A percentile compares a stretch with the other conserved stretches of the same genome.
Evolutionary conservation across 2,888 invertebrate species (phyloP).

Genomic region (Volucella bombylans): DNA sequence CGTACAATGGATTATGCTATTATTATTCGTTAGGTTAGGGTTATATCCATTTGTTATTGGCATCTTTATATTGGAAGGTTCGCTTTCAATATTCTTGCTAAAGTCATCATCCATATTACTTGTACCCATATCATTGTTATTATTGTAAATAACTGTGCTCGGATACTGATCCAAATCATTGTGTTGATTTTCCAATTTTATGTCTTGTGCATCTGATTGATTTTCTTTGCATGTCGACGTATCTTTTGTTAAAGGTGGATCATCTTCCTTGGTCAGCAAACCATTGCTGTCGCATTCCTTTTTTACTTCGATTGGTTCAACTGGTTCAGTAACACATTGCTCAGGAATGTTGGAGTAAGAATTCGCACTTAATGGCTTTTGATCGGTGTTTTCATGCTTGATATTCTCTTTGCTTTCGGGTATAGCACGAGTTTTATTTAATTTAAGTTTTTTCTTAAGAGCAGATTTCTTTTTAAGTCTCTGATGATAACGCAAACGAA

Average conservation of each 20-base stretch:
- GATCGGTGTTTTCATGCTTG: not conserved
- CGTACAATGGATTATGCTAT: conserved; percentile 43
- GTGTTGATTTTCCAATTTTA: not conserved
- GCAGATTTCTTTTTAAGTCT: conserved; percentile 47
- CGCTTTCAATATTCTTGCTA: not conserved
- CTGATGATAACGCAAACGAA: conserved; percentile 49
- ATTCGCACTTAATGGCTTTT: not conserved
- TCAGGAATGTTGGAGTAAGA: conserved; percentile 20
- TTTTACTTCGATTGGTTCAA: not conserved
- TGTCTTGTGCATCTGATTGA: not conserved
- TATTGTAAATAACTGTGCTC: not conserved
- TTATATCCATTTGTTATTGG: conserved; percentile 45
- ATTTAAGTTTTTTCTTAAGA: conserved; percentile 35
- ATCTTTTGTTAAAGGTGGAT: not conserved
- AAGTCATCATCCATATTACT: not conserved
- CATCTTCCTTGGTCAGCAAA: not conserved
- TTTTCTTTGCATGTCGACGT: not conserved
- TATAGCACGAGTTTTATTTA: not conserved
- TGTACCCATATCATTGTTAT: not conserved
- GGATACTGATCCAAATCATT: conserved; percentile 1
- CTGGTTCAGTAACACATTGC: not conserved
- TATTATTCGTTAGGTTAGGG: conserved; percentile 54
- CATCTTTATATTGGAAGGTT: not conserved
- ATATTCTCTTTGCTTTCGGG: not conserved
- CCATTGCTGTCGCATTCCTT: conserved; percentile 4